Evolutionary conservation across 2,888 invertebrate genomes (phyloP).

Genomic region (Caenorhabditis afra): DNA sequence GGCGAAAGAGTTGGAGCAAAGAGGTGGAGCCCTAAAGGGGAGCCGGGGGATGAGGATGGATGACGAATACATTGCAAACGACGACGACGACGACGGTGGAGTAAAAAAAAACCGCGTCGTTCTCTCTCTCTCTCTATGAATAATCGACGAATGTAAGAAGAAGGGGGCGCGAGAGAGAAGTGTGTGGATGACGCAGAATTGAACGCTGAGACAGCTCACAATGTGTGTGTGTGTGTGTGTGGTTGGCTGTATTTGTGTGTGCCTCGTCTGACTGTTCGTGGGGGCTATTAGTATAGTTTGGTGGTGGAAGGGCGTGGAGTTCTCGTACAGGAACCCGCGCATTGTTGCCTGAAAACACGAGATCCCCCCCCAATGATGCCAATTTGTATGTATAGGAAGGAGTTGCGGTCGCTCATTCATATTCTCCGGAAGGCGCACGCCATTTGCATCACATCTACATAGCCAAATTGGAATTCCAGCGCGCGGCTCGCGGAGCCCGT

Average conservation of each 20-base stretch:
- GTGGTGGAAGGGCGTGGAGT: no score
- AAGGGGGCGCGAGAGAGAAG: no score
- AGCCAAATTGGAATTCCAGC: constrained; percentile 9
- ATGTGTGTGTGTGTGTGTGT: constrained; percentile 4
- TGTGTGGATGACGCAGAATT: constrained; percentile 25
- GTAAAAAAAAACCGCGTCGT: no score
- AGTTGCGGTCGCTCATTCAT: constrained; percentile 53
- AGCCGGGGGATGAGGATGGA: background rate
- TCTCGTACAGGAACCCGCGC: no score
- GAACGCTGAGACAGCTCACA: constrained; percentile 45
- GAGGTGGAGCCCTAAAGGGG: no score
- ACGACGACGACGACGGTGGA: background rate
- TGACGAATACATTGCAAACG: constrained; percentile 17
- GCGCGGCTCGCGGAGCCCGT: background rate
- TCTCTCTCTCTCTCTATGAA: constrained; percentile 36
- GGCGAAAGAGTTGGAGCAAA: background rate
- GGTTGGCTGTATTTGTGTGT: no score
- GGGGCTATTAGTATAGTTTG: no score
- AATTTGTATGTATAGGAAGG: no score
- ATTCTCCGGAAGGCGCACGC: constrained; percentile 53
- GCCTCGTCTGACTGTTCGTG: no score
- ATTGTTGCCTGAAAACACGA: no score
- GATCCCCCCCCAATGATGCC: no score
- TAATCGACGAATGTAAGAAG: constrained; percentile 39
- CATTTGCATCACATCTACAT: constrained; percentile 61